A percentile compares a stretch with the other conserved stretches of the same genome.
Evolutionary conservation across 2,888 invertebrate genomes (phyloP).

Genomic region (Hydriomena furcata): DNA sequence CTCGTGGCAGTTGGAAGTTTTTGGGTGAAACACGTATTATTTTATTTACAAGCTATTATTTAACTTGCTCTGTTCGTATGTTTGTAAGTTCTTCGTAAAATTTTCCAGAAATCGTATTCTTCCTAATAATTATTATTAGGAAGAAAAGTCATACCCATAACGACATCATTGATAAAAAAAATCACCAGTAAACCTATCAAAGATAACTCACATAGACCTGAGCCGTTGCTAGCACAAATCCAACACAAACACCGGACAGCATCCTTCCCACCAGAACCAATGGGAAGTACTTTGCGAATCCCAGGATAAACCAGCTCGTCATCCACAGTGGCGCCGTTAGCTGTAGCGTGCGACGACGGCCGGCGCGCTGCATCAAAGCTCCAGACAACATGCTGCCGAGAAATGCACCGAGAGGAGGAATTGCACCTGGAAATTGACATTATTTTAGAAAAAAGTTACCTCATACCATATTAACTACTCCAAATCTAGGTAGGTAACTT

Average conservation of each 20-base stretch:
- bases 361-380: slow-evolving; percentile 77
- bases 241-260: slow-evolving; percentile 84
- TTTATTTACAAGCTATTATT: no score
- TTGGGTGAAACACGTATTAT: no score
- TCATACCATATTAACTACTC: no score
- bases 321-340: slow-evolving; percentile 78
- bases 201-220: slow-evolving; percentile 87
- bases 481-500: not conserved
- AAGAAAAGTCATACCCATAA: no score
- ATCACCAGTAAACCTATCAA: no score
- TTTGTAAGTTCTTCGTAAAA: no score
- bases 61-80: no score
- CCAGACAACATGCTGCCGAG: slow-evolving; percentile 82
- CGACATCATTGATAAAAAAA: no score
- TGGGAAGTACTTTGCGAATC: slow-evolving; percentile 68
- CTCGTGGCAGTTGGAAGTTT: no score
- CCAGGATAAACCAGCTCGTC: slow-evolving; percentile 82
- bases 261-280: slow-evolving; percentile 81
- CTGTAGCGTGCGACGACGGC: slow-evolving; percentile 78
- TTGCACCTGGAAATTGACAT: slow-evolving; percentile 64
- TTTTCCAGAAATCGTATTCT: no score
- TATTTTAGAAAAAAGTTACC: no score
- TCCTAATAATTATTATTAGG: no score
- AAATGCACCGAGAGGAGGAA: slow-evolving; percentile 83
- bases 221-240: slow-evolving; percentile 84